Conservation (phyloP, 2,113 vertebrate species). For the Notothenia coriiceps region DNA sequence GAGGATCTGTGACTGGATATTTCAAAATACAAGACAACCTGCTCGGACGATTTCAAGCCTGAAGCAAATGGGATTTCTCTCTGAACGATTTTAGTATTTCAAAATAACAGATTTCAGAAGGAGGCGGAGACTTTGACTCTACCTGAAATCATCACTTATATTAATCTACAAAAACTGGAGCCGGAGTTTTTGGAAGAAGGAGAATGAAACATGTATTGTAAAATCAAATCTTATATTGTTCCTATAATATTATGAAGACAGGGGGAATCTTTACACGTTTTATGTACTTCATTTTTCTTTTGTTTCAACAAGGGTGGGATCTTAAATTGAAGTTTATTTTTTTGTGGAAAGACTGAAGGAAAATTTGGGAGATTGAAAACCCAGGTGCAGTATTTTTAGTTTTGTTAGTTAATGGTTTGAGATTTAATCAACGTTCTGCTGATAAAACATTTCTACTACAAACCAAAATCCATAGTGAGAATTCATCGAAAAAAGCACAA, state of each 20-base stretch:
- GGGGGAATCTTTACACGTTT: slow-evolving; percentile 10
- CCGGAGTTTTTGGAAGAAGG: slow-evolving; percentile 19
- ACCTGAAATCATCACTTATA: slow-evolving; percentile 28
- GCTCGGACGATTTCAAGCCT: slow-evolving; percentile 3
- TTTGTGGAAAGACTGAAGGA: neutral
- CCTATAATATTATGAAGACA: slow-evolving; percentile 25
- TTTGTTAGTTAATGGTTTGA: slow-evolving; percentile 2
- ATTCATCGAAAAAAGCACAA: slow-evolving; percentile 24
- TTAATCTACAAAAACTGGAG: slow-evolving; percentile 26
- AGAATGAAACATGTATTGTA: slow-evolving; percentile 24
- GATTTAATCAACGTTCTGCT: neutral
- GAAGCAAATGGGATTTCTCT: slow-evolving; percentile 14
- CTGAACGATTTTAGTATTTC: slow-evolving; percentile 63
- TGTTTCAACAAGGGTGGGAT: neutral
- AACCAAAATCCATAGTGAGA: neutral
- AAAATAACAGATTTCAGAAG: slow-evolving; percentile 47
- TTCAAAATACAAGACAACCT: slow-evolving; percentile 54
- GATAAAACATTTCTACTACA: neutral
- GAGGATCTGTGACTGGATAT: neutral
- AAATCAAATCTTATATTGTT: slow-evolving; percentile 56
- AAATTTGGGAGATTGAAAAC: neutral
- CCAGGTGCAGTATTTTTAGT: neutral
- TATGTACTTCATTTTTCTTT: neutral
- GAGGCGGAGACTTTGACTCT: slow-evolving; percentile 2
- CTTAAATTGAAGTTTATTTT: neutral